phyloP scores from a whole-genome alignment of 2,888 invertebrate genomes.

The Sarcophaga caerulescens region DNA sequence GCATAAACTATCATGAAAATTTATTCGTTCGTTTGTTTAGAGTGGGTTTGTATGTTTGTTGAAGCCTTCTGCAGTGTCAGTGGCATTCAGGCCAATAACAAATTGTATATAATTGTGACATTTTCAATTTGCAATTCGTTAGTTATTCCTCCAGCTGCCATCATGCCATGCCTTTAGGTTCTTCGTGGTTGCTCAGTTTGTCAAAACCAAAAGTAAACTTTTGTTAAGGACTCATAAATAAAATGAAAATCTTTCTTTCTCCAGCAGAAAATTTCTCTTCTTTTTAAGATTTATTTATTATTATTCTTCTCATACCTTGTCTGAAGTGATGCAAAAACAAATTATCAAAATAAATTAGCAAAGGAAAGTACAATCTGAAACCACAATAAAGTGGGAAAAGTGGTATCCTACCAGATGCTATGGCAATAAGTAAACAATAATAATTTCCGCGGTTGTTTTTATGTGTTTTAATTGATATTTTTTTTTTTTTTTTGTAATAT shows the following conservation, averaged over 20 bases:
- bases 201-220: conserved; percentile 12
- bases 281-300: not conserved
- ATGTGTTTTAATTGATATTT: not conserved
- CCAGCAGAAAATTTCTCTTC: not conserved
- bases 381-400: not conserved
- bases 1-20: not conserved
- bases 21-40: not conserved
- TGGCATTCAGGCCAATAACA: not conserved
- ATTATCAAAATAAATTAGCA: not conserved
- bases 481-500: not conserved
- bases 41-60: not conserved
- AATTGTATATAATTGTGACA: conserved; percentile 9
- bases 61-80: not conserved
- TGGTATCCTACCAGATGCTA: not conserved
- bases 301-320: not conserved
- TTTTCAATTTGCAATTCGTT: not conserved
- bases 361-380: not conserved
- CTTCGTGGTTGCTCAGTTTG: not conserved
- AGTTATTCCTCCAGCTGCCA: not conserved
- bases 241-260: not conserved
- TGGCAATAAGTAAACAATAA: not conserved
- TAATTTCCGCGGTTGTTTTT: not conserved
- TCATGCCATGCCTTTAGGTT: not conserved
- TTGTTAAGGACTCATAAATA: conserved; percentile 10
- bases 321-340: not conserved